A percentile compares a stretch with the other conserved stretches of the same genome.
Evolutionary conservation across 2,113 vertebrate species (phyloP).

Genomic region (Daphoenositta chrysoptera): DNA sequence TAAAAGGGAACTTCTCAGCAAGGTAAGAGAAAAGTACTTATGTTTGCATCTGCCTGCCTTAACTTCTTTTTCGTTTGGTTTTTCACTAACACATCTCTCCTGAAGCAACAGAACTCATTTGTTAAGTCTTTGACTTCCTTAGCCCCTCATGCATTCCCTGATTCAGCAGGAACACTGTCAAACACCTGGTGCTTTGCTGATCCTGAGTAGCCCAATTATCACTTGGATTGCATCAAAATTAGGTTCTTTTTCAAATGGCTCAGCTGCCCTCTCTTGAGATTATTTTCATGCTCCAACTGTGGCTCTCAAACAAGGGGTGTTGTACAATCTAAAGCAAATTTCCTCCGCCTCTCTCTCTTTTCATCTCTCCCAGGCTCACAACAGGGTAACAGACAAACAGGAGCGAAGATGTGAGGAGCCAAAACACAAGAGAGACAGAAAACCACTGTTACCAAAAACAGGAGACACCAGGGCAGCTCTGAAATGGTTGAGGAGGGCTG

Average conservation of each 20-base stretch:
- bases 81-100: not conserved
- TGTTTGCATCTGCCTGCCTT: not conserved
- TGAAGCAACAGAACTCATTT: not conserved
- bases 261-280: constrained; percentile 36
- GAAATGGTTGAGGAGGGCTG: rapidly evolving
- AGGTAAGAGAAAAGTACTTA: not conserved
- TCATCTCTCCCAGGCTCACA: not conserved
- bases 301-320: not conserved
- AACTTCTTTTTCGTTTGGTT: not conserved
- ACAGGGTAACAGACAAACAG: not conserved
- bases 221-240: constrained; percentile 12
- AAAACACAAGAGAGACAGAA: not conserved
- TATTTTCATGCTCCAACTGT: not conserved
- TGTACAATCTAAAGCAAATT: not conserved
- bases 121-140: not conserved
- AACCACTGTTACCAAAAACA: not conserved
- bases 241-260: not conserved
- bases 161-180: not conserved
- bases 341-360: not conserved
- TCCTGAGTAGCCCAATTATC: constrained; percentile 21
- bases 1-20: not conserved
- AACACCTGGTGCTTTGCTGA: constrained; percentile 21
- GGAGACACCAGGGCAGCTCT: not conserved
- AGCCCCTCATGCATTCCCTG: not conserved
- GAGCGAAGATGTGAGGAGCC: not conserved